A percentile compares a stretch with the other conserved stretches of the same genome.
Conservation (phyloP, 2,797 vertebrate species). For the Girardinus metallicus region DNA sequence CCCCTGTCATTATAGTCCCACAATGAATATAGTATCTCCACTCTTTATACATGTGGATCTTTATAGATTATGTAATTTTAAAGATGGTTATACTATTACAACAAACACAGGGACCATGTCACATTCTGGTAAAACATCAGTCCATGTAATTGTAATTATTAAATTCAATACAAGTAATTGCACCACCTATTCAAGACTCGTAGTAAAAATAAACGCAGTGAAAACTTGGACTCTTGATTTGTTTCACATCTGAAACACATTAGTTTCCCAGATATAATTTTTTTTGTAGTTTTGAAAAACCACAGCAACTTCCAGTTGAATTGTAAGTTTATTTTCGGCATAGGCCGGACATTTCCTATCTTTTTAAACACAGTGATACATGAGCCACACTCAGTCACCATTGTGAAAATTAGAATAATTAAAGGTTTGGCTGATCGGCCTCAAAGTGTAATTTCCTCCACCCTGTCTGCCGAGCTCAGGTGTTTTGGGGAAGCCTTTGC, state of each 20-base stretch:
- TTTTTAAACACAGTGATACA: constrained; percentile 52
- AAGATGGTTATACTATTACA: constrained; percentile 60
- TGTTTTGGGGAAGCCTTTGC: constrained; percentile 66
- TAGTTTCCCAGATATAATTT: constrained; percentile 33
- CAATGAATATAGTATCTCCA: constrained; percentile 63
- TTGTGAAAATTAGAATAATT: constrained; percentile 77
- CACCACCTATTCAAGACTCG: constrained; percentile 2
- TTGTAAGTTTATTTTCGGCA: constrained; percentile 28
- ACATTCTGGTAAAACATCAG: constrained; percentile 43
- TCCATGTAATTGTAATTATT: constrained; percentile 28
- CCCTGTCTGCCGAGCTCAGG: constrained; percentile 69
- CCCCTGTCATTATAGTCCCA: constrained; percentile 59
- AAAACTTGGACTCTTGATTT: constrained; percentile 67
- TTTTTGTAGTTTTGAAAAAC: constrained; percentile 67
- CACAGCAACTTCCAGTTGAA: constrained; percentile 38
- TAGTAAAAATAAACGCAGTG: constrained; percentile 50
- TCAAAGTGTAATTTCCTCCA: constrained; percentile 79
- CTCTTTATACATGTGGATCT: constrained; percentile 55
- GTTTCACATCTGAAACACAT: constrained; percentile 57
- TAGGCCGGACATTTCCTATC: constrained; percentile 46
- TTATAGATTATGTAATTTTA: constrained; percentile 11
- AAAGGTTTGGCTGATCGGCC: constrained; percentile 80
- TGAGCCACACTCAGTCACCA: constrained; percentile 47
- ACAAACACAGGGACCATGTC: constrained; percentile 50
- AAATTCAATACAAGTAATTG: constrained; percentile 52